Conservation (phyloP, 2,113 vertebrate genomes). For the Datnioides undecimradiatus region DNA sequence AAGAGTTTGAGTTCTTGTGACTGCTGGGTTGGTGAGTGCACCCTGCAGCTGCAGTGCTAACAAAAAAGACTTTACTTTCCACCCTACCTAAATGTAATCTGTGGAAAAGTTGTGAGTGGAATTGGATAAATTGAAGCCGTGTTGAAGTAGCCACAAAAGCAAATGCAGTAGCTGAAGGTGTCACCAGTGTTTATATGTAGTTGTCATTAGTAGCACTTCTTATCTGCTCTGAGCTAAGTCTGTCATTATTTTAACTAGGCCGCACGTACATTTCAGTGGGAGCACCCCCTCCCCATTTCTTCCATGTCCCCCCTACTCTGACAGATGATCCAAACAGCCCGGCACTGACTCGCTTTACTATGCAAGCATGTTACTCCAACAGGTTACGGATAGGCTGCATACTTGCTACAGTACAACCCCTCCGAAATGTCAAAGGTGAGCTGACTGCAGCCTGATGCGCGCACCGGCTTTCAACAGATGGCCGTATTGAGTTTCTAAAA, state of each 20-base stretch:
- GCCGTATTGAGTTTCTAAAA: conserved; percentile 62
- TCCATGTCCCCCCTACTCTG: conserved; percentile 35
- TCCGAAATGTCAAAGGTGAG: conserved; percentile 68
- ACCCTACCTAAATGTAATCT: conserved; percentile 34
- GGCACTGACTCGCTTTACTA: conserved; percentile 37
- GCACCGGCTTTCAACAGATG: conserved; percentile 70
- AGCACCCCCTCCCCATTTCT: conserved; percentile 15
- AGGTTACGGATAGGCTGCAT: conserved; percentile 55
- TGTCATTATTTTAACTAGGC: conserved; percentile 60
- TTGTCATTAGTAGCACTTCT: conserved; percentile 65
- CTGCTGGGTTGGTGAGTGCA: conserved; percentile 61
- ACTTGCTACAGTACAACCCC: conserved; percentile 38
- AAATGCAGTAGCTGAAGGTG: conserved; percentile 66
- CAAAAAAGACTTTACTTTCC: conserved; percentile 38
- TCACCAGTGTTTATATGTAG: conserved; percentile 61
- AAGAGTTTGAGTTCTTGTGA: conserved; percentile 52
- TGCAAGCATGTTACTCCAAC: conserved; percentile 50
- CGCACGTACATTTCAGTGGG: conserved; percentile 13
- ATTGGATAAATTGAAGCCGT: conserved; percentile 14
- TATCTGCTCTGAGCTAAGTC: conserved; percentile 56
- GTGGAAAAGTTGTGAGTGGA: conserved; percentile 24
- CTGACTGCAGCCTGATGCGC: conserved; percentile 35
- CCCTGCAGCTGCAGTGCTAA: conserved; percentile 59
- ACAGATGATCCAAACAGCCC: conserved; percentile 70
- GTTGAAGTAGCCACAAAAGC: conserved; percentile 17